Base-by-base conservation (phyloP, 1,140 invertebrate species). In the Penaeus japonicus region DNA sequence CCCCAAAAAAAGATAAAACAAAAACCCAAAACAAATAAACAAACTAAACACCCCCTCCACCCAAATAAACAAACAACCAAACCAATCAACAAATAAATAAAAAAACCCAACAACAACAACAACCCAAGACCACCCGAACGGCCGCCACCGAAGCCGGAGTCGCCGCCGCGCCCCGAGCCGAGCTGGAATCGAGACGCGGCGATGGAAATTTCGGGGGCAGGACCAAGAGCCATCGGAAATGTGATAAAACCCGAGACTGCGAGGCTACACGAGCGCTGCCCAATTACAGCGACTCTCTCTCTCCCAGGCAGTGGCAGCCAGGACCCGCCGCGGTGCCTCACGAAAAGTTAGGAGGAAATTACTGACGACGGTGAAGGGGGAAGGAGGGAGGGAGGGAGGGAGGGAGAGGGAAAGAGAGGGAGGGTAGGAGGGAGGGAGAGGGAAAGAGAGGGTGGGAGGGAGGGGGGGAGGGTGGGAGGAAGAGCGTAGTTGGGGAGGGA, bases 301-400 rank as follows among this genome's bases (percentile, higher is more conserved):
- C 78, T 30, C 47, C 78, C 22, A 27, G 39, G 35, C 78, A 22
- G 35, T 54, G 22, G 7, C 53, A 47, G 55, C 35, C 81, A 32
- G 81, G 54, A 55, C 85, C 77, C 70, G 77, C 24, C 47, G 47
- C 55, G 79, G 79, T 57, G 62, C 62, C 86, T 75, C 86, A 83
- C 79, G 86, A 82, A 88, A 88, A 88, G 86, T 88, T 88, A 88
- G 86, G 86, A 81, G 86, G 86, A 88, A 88, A 88, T 88, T 88
- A 88, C 86, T 77, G 79, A 88, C 79, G 86, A 88, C 79, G 86
- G 47, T 73, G 85, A 65, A 82, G 85, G 62, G 53, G 78, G 57
- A 24, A 32, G 59, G 82, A 24, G 65, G 57, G 47, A 53, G 32
- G 80, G 30, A 73, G 30, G 35, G 78, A 57, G 24, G 73, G 59